Conservation (phyloP, 2,888 invertebrate species). For the Nowickia ferox region DNA sequence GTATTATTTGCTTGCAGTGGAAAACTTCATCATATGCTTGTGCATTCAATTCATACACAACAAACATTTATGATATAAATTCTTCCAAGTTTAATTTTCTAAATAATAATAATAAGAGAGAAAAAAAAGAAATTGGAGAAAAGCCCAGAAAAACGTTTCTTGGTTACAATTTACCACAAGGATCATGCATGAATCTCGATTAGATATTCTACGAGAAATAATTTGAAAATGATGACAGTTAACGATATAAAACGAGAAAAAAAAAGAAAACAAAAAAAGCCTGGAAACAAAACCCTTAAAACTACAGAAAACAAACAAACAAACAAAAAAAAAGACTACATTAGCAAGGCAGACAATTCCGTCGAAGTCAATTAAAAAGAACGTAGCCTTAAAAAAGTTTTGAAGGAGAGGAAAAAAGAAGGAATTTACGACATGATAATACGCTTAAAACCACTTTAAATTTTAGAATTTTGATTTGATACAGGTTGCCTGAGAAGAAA, state of each 20-base stretch:
- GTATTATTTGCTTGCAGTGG: constrained; percentile 32
- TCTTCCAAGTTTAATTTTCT: constrained; percentile 34
- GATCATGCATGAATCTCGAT: constrained; percentile 84
- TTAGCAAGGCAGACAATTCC: constrained; percentile 27
- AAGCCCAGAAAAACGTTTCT: constrained; percentile 62
- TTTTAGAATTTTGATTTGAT: too few species aligned
- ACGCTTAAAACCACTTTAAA: too few species aligned
- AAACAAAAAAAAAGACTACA: constrained; percentile 36
- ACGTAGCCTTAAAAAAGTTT: constrained; percentile 37
- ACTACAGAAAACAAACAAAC: constrained; percentile 49
- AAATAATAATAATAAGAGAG: constrained; percentile 34
- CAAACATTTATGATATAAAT: constrained; percentile 62
- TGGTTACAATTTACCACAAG: constrained; percentile 80
- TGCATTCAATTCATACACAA: constrained; percentile 14
- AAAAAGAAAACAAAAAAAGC: constrained; percentile 37
- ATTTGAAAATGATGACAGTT: constrained; percentile 84
- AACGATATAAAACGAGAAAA: constrained; percentile 78
- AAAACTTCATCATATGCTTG: constrained; percentile 41
- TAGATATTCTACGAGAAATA: constrained; percentile 84
- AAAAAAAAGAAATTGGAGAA: constrained; percentile 1
- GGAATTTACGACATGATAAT: not conserved
- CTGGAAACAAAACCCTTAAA: constrained; percentile 30
- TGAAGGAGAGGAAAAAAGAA: not conserved
- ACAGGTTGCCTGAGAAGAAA: too few species aligned
- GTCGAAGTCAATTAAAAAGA: constrained; percentile 54